Evolutionary conservation across 1,140 invertebrate genomes (phyloP), one percentile per base, ranked within the genome.

Genomic region (Drosophila lacteicornis): DNA sequence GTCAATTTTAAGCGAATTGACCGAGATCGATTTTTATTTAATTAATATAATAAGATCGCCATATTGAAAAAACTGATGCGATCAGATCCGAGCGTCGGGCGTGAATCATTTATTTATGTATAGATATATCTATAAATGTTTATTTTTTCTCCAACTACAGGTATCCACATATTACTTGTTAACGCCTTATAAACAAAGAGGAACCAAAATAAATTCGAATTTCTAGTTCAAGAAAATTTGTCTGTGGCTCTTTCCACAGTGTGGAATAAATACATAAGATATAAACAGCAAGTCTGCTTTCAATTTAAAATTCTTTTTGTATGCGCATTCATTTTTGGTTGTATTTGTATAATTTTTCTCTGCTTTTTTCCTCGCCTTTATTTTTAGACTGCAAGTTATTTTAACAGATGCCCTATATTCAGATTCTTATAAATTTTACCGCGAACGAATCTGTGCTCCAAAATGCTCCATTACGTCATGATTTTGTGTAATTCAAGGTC

Each of bases 191-290:
- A 53, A 53, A 36, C 30, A 53, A 53, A 19, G 11, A 36, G 50
- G 6, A 53, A 53, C 27, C 27, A 17, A 53, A 53, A 17, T 53
- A 53, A 6, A 53, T 19, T 13, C 11, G 6, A 53, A 36, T 53
- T 19, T n/a, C 50, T 6, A 53, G 11, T 19, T 19, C 36, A 36
- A 5, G 17, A 3, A 33, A 50, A 50, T 49, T 3, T 17, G 15
- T 13, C 36, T 36, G 12, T 1, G 12, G 19, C 6, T 1, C 13
- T 19, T 36, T 53, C 17, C 30, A 30, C 19, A 19, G 19, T 30
- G 17, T 36, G 50, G 50, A 53, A 53, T 36, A 53, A 53, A 53
- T 36, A 53, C 50, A 36, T 13, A 53, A 36, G 6, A 8, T 36
- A 36, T 53, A 53, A 53, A 53, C 17, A 53, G 50, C 13, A 53